Evolutionary conservation across 2,113 vertebrate genomes (phyloP), one percentile per base, ranked within the genome.

Genomic region (Phrynocephalus versicolor): DNA sequence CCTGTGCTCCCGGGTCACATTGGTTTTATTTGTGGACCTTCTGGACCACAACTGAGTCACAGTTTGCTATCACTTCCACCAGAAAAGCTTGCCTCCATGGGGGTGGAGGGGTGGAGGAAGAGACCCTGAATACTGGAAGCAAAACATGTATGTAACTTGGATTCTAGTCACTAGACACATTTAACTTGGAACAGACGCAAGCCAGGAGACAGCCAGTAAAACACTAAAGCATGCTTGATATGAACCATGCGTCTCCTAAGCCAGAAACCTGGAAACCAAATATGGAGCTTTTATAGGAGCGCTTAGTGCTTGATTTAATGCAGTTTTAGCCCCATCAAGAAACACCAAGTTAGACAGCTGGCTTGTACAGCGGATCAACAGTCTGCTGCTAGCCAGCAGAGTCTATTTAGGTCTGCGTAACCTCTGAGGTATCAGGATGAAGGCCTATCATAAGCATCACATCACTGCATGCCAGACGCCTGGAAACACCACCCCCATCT

Each of bases 61-160:
- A 78, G 27, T 13, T 64, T 79, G 30, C 55, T 25, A 95, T 94
- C 87, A 96, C 95, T n/a, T 41, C 27, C 37, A 65, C 37, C 62
- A n/a, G 62, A 80, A 25, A 27, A 84, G 58, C 76, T 45, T 55
- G 82, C 65, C n/a, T 65, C 37, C 35, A 62, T 62, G 27, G n/a
- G n/a, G n/a, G n/a, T n/a, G n/a, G n/a, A n/a, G n/a, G n/a, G n/a
- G n/a, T n/a, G n/a, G 60, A 5, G 58, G 58, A 78, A 58, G 35
- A 19, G 10, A 51, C 45, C 45, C 45, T 51, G 10, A 51, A 10
- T 25, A 41, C 77, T 64, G 77, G 37, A 80, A 80, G 62, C 37
- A 80, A 80, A 83, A 64, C 33, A 74, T 27, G 71, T 9, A 16
- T 75, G 27, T 33, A 51, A 76, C 30, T 83, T 65, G 60, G 70